Percentiles rank a stretch among this genome's conserved stretches.
phyloP scores from a whole-genome alignment of 2,113 vertebrate species.

The Anhinga rufa region DNA sequence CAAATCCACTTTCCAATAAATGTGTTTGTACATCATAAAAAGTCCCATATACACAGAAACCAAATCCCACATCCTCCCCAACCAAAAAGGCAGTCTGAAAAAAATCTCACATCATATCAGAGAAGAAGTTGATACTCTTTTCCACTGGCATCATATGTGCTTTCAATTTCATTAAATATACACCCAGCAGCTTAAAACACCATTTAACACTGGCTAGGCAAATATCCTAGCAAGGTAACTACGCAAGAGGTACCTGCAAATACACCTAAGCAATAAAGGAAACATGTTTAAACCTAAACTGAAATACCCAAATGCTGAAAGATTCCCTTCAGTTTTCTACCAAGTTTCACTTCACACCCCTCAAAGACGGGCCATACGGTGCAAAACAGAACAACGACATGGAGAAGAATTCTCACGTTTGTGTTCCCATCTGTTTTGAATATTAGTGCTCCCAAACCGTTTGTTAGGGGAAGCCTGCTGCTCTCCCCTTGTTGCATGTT shows the following conservation, averaged over 20 bases:
- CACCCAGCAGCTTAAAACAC: background rate
- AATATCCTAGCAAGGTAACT: background rate
- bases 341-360: background rate
- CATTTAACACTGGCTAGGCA: background rate
- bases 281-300: background rate
- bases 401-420: fast-evolving
- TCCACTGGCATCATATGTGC: background rate
- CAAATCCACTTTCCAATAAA: background rate
- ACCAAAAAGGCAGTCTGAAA: background rate
- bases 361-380: background rate
- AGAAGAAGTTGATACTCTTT: background rate
- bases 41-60: background rate
- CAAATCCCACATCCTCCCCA: background rate
- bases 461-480: background rate
- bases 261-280: background rate
- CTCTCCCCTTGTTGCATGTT: background rate
- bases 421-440: background rate
- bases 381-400: background rate
- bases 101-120: background rate
- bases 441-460: background rate
- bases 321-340: background rate
- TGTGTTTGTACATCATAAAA: background rate
- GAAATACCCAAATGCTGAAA: background rate
- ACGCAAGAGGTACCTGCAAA: background rate
- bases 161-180: background rate